Percentiles rank a stretch among this genome's conserved stretches.
phyloP scores from a whole-genome alignment of 2,888 invertebrate genomes.

The Tetheella fluctuosa region DNA sequence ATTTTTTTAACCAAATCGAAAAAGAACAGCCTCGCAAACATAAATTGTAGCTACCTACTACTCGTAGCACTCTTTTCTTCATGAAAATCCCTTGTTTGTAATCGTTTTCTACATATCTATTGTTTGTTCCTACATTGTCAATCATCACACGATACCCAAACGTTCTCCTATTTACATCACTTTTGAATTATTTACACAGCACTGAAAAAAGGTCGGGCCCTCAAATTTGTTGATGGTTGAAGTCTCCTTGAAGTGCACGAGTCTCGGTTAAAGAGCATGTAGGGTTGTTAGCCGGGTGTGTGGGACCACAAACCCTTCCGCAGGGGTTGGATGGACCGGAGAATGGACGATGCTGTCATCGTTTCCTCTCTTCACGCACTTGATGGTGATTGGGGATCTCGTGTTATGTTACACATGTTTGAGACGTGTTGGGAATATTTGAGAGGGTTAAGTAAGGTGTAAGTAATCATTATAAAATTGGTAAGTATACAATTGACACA shows the following conservation, averaged over 20 bases:
- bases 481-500: background rate
- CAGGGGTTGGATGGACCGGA: conserved; percentile 20
- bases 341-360: background rate
- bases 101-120: background rate
- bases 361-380: background rate
- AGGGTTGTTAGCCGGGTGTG: conserved; percentile 29
- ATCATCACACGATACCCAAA: background rate
- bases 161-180: conserved; percentile 22
- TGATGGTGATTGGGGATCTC: background rate
- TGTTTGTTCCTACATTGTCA: background rate
- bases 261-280: conserved; percentile 17
- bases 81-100: too few relatives aligned
- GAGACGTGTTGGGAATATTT: background rate
- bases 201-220: conserved; percentile 28
- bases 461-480: background rate
- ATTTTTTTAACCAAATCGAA: too few relatives aligned
- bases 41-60: too few relatives aligned
- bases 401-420: background rate
- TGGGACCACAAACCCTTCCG: conserved; percentile 43
- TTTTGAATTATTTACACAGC: conserved; percentile 37
- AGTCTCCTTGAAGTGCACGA: conserved; percentile 38
- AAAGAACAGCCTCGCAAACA: too few relatives aligned
- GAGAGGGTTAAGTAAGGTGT: background rate
- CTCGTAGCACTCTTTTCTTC: too few relatives aligned
- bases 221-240: conserved; percentile 43